Base-by-base conservation (phyloP, 2,797 vertebrate species). In the Epinephelus awoara region DNA sequence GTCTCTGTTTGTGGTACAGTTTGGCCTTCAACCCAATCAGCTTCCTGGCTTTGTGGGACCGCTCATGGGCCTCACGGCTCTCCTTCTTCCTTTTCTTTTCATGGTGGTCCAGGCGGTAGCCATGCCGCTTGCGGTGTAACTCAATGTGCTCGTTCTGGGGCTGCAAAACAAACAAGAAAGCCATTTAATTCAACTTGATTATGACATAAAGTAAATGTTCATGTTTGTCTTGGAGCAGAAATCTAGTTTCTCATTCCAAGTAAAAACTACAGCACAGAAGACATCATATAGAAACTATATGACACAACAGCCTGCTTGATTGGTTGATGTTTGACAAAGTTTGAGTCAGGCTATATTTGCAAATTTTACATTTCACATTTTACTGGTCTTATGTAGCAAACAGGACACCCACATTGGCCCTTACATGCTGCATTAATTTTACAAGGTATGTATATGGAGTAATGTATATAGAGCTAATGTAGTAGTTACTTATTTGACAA, bases 121-220 rank as follows among this genome's bases (percentile, higher is more conserved):
- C 98, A 78, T 99, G 97, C 9, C 98, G 96, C 93, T 97, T 98
- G 70, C 97, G 97, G 81, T 98, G 97, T 75, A 99, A 94, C 93
- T 99, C 98, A 49, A 99, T 99, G 85, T 99, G 94, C 83, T 99
- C 98, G 79, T 99, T 99, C 94, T 99, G 98, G 23, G 98, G 98
- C 98, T 99, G 86, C 5, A 76, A 17, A 19, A 34, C 8, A 42
- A 19, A 4, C 0, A 71, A 19, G 54, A 1, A 25, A 5, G 0
- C 0, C 4, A 21, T 57, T 66, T 0, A 21, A 23, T 17, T 44
- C 1, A 67, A 19, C 1, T 8, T 9, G 0, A 12, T 40, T 6
- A 11, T 0, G 0, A 38, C 18, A 6, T 21, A 25, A 2, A n/a
- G 51, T 21, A 49, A 25, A 50, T 40, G 3, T 29, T 61, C 18